phyloP scores from a whole-genome alignment of 2,888 invertebrate genomes.

The Parnassius orleans region DNA sequence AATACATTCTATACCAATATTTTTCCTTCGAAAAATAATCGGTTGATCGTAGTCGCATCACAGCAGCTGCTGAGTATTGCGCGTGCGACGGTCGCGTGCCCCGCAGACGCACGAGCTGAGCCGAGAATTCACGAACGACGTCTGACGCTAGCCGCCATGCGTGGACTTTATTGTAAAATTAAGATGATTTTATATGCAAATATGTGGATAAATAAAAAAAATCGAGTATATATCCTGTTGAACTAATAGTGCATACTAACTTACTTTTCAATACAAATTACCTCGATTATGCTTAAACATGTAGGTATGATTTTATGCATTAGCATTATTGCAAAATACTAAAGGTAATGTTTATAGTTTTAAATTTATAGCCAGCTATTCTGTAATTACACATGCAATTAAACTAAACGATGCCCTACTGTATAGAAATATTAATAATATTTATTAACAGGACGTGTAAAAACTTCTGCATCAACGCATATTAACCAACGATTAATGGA shows the following conservation, averaged over 20 bases:
- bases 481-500: slow-evolving; percentile 63
- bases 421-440: slow-evolving; percentile 13
- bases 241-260: too few relatives aligned
- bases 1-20: slow-evolving; percentile 23
- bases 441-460: slow-evolving; percentile 46
- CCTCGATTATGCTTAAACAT: too few relatives aligned
- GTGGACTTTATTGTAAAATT: slow-evolving; percentile 5
- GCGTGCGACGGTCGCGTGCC: slow-evolving; percentile 73
- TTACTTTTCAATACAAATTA: too few relatives aligned
- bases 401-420: slow-evolving; percentile 23
- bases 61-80: slow-evolving; percentile 46
- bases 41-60: slow-evolving; percentile 62
- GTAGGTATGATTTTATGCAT: too few relatives aligned
- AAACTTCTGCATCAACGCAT: slow-evolving; percentile 62
- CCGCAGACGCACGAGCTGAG: slow-evolving; percentile 58
- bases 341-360: not conserved
- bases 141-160: slow-evolving; percentile 27
- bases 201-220: too few relatives aligned
- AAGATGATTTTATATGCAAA: not conserved
- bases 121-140: slow-evolving; percentile 56
- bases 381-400: slow-evolving; percentile 24
- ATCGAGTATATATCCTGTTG: too few relatives aligned
- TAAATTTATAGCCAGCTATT: slow-evolving; percentile 16
- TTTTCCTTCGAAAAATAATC: slow-evolving; percentile 48
- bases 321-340: not conserved